Conservation (phyloP, 2,797 vertebrate genomes). For the Melanotaenia nigrans region DNA sequence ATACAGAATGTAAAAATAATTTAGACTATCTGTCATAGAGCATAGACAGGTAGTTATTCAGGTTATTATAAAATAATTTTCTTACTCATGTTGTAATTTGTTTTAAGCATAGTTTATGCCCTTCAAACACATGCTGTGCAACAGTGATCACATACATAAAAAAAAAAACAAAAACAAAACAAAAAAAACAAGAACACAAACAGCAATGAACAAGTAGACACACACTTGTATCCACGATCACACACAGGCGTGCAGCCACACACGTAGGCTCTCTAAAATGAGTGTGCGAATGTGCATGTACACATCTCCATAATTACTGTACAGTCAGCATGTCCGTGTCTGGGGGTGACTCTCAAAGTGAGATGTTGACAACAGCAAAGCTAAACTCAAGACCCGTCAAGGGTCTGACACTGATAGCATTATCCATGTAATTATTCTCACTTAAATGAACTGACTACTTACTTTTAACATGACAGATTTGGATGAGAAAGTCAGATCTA, state of each 20-base stretch:
- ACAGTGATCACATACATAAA: slow-evolving; percentile 33
- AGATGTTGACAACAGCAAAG: slow-evolving; percentile 77
- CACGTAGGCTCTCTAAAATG: slow-evolving; percentile 21
- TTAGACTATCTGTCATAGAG: slow-evolving; percentile 58
- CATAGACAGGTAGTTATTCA: slow-evolving; percentile 58
- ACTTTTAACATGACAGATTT: slow-evolving; percentile 71
- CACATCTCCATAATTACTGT: slow-evolving; percentile 80
- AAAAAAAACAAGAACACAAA: slow-evolving; percentile 1
- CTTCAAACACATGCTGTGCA: slow-evolving; percentile 33
- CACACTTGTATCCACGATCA: slow-evolving; percentile 2
- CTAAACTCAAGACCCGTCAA: slow-evolving; percentile 76
- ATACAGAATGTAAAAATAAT: slow-evolving; percentile 43
- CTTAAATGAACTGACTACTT: slow-evolving; percentile 75
- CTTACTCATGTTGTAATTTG: slow-evolving; percentile 59
- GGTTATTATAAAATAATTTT: slow-evolving; percentile 61
- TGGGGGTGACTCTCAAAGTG: slow-evolving; percentile 75
- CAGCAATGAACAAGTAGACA: slow-evolving; percentile 31
- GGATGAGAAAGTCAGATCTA: slow-evolving; percentile 52
- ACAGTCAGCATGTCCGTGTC: slow-evolving; percentile 76
- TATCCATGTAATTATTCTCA: slow-evolving; percentile 80
- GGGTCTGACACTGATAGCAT: slow-evolving; percentile 79
- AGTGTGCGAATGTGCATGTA: slow-evolving; percentile 12
- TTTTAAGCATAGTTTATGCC: slow-evolving; percentile 59
- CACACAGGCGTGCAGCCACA: slow-evolving; percentile 28
- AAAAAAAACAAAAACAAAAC: slow-evolving; percentile 35